phyloP scores from a whole-genome alignment of 2,113 vertebrate genomes.

The Vulpes ferrilata region DNA sequence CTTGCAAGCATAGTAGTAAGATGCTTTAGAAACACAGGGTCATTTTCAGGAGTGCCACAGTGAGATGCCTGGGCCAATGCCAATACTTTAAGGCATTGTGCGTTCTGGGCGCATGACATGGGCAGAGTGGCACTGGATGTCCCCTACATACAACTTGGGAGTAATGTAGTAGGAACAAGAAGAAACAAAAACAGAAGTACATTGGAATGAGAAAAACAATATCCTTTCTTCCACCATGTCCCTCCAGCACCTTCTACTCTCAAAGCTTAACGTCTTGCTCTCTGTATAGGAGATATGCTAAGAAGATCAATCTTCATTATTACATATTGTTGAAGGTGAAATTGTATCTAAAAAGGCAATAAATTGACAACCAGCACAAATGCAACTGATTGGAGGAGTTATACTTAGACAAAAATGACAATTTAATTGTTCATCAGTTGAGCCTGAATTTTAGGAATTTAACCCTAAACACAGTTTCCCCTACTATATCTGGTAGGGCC shows the following conservation, averaged over 20 bases:
- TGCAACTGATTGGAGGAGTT: neutral
- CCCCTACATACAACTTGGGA: neutral
- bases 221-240: neutral
- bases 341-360: neutral
- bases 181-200: neutral
- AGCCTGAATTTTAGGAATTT: neutral
- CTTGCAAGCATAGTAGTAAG: neutral
- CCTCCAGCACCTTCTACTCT: neutral
- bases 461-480: neutral
- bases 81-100: neutral
- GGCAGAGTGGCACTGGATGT: neutral
- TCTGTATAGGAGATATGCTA: neutral
- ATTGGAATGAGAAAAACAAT: neutral
- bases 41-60: neutral
- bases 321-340: neutral
- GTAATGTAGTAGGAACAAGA: neutral
- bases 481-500: neutral
- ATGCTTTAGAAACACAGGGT: neutral
- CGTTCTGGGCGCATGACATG: neutral
- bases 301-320: neutral
- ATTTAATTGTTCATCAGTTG: neutral
- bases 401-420: neutral
- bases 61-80: neutral
- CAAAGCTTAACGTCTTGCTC: neutral
- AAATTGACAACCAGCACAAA: neutral